Base-by-base conservation (phyloP, 1,140 invertebrate species). In the Coenobita brevimanus region DNA sequence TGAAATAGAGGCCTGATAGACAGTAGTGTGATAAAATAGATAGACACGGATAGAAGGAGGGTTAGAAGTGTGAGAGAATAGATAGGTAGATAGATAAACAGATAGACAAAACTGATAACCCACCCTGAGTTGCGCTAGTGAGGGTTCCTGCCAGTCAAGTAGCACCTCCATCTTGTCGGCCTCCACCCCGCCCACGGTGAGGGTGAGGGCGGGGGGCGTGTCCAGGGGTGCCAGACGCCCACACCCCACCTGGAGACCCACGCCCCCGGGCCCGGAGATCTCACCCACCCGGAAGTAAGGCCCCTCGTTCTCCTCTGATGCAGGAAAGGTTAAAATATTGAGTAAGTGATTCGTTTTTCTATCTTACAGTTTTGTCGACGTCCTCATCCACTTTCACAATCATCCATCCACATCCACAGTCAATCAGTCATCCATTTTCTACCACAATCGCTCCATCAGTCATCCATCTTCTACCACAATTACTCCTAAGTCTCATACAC, bases 221-320 rank as follows among this genome's bases (percentile, higher is more conserved):
- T 89, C 88, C n/a, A 89, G 71, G 21, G 88, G 88, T 21, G 43
- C 41, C 15, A 83, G 81, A 15, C 81, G 71, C 60, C 88, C 88
- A 41, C 73, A 78, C n/a, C 88, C 88, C 24, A 89, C 75, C 64
- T 89, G 88, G 2, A 79, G 38, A 4, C 81, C 88, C 36, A 83
- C 81, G 36, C 88, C 88, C 1, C 88, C 88, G 4, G 80, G 80
- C 2, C 88, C 88, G 4, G 88, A 89, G 38, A 89, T 89, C 75
- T 89, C 69, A 8, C 88, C 88, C 57, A 89, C 36, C 2, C 82
- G 54, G 13, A 89, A 36, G 60, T 89, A 89, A 24, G 88, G 88
- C 1, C 88, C 88, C 50, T 89, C 88, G 54, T 79, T 41, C 24
- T 76, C 57, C 36, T 89, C 88, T 89, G 43, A 15, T 3, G 27